Conservation (phyloP, 2,113 vertebrate genomes). For the Anthoscopus minutus region DNA sequence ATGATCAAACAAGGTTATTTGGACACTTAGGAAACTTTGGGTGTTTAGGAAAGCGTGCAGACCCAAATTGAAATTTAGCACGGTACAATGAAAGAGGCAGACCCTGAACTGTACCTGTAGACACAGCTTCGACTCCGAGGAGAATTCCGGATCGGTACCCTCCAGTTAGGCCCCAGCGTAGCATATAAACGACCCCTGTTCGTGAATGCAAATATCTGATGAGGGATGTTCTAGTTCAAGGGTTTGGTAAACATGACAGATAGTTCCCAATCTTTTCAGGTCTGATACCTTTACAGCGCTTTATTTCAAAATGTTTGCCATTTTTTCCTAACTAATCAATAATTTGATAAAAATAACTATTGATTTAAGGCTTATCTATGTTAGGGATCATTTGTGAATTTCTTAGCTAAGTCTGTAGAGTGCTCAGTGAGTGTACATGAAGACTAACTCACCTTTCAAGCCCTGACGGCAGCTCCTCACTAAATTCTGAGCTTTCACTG, state of each 20-base stretch:
- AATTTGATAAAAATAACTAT: not conserved
- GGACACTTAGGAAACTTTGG: no score
- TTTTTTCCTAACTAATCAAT: not conserved
- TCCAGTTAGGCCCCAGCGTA: constrained; percentile 95
- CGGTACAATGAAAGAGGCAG: not conserved
- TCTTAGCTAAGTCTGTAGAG: constrained; percentile 11
- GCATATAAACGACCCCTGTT: constrained; percentile 94
- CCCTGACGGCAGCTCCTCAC: constrained; percentile 86
- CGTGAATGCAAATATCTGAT: constrained; percentile 66
- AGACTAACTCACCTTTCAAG: constrained; percentile 87
- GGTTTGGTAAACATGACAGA: not conserved
- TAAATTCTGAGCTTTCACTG: constrained; percentile 93
- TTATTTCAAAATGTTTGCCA: not conserved
- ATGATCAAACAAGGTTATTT: not conserved
- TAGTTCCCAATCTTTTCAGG: not conserved
- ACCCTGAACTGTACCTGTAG: constrained; percentile 82
- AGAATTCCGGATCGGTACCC: constrained; percentile 86
- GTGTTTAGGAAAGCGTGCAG: not conserved
- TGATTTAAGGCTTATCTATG: constrained; percentile 2
- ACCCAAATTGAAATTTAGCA: not conserved
- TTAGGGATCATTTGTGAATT: not conserved
- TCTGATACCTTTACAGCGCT: not conserved
- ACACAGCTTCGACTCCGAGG: constrained; percentile 86
- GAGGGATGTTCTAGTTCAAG: not conserved
- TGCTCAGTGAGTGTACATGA: constrained; percentile 12